Evolutionary conservation across 2,797 vertebrate genomes (phyloP).

Genomic region (Taeniopygia guttata): DNA sequence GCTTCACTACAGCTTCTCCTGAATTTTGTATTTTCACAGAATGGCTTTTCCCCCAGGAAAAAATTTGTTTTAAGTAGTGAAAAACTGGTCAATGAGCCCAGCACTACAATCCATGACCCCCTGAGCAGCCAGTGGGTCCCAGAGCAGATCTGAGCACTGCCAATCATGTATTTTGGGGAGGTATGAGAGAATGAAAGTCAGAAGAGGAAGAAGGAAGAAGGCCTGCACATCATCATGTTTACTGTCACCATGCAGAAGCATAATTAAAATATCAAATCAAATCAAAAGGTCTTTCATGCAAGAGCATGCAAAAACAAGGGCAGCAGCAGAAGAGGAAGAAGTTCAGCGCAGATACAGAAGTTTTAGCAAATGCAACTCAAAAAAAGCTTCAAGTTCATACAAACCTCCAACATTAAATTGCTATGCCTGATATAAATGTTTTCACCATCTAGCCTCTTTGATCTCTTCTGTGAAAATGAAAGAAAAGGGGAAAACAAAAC

Average conservation of each 20-base stretch:
- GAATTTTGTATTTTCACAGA: neutral
- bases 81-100: neutral
- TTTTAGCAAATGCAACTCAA: slow-evolving; percentile 75
- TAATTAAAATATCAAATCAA: neutral
- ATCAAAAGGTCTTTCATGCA: slow-evolving; percentile 34
- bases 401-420: slow-evolving; percentile 99
- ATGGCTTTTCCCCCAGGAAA: neutral
- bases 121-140: neutral
- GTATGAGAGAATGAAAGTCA: slow-evolving; percentile 70
- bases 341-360: slow-evolving; percentile 69
- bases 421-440: slow-evolving; percentile 99
- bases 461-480: slow-evolving; percentile 95
- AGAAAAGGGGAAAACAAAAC: slow-evolving; percentile 76
- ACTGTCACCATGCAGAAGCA: slow-evolving; percentile 73
- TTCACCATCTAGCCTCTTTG: slow-evolving; percentile 99
- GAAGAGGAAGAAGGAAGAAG: slow-evolving; percentile 63
- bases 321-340: slow-evolving; percentile 66
- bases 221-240: slow-evolving; percentile 52
- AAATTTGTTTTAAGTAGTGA: neutral
- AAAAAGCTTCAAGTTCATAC: slow-evolving; percentile 86
- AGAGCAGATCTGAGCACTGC: slow-evolving; percentile 37
- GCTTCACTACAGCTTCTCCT: neutral
- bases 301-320: slow-evolving; percentile 74
- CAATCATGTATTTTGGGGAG: slow-evolving; percentile 76
- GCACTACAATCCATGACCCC: accelerated